Evolutionary conservation across 2,113 vertebrate genomes (phyloP).

Genomic region (Athene cunicularia): DNA sequence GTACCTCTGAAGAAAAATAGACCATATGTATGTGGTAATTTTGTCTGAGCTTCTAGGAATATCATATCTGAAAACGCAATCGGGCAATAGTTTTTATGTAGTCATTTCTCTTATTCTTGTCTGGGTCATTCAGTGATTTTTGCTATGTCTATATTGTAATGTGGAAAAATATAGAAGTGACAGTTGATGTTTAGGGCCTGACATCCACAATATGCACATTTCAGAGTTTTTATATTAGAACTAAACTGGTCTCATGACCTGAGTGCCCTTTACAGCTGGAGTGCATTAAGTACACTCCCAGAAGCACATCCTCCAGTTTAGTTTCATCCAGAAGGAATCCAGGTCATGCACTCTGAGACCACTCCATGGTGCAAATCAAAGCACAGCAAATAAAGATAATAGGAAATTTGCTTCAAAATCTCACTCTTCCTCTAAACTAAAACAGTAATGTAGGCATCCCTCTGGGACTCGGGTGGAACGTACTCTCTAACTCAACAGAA

Average conservation of each 20-base stretch:
- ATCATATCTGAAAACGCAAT: not conserved
- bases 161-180: not conserved
- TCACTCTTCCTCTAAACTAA: not conserved
- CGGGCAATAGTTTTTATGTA: not conserved
- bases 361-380: slow-evolving; percentile 8
- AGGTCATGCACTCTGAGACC: not conserved
- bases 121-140: not conserved
- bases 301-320: not conserved
- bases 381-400: not conserved
- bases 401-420: not conserved
- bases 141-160: not conserved
- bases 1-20: not conserved
- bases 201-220: not conserved
- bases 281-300: not conserved
- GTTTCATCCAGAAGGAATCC: slow-evolving; percentile 18
- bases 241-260: not conserved
- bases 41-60: not conserved
- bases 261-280: not conserved
- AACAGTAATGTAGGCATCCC: not conserved
- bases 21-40: not conserved
- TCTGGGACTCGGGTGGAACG: not conserved
- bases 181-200: not conserved
- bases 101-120: not conserved
- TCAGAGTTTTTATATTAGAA: not conserved
- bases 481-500: not conserved